Evolutionary conservation across 2,797 vertebrate species (phyloP).

Genomic region (Cuculus canorus): DNA sequence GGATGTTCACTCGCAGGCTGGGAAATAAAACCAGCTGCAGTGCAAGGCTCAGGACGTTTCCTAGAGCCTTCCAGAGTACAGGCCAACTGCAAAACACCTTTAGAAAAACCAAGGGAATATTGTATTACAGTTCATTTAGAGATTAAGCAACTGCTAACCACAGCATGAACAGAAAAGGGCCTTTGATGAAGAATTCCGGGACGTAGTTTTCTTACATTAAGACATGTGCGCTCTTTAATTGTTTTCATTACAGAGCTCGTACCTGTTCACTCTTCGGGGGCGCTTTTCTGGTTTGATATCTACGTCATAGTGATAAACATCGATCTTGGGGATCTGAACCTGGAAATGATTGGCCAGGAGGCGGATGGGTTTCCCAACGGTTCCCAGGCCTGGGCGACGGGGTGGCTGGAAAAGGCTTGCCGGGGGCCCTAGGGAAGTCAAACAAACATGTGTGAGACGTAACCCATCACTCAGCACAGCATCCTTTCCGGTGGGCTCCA

Average conservation of each 20-base stretch:
- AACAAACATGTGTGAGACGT: background rate
- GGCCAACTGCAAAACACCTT: background rate
- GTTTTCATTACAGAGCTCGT: background rate
- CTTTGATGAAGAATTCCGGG: background rate
- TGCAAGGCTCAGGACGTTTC: background rate
- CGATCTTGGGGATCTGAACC: conserved; percentile 99
- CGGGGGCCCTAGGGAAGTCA: conserved; percentile 80
- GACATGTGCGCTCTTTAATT: background rate
- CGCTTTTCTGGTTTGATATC: conserved; percentile 99
- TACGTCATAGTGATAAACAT: conserved; percentile 99
- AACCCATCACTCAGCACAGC: background rate
- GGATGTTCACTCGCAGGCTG: background rate
- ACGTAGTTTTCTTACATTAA: background rate
- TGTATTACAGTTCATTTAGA: background rate
- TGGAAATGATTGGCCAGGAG: conserved; percentile 99
- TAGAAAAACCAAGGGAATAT: background rate
- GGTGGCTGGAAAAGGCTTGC: conserved; percentile 96
- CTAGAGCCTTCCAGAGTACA: background rate
- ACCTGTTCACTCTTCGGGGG: conserved; percentile 98
- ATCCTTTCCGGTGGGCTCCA: background rate
- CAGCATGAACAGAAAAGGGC: background rate
- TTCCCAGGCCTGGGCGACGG: conserved; percentile 95
- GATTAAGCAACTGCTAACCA: background rate
- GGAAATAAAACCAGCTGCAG: background rate
- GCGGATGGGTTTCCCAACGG: conserved; percentile 98